phyloP scores from a whole-genome alignment of 2,113 vertebrate genomes.

The Ovis aries region DNA sequence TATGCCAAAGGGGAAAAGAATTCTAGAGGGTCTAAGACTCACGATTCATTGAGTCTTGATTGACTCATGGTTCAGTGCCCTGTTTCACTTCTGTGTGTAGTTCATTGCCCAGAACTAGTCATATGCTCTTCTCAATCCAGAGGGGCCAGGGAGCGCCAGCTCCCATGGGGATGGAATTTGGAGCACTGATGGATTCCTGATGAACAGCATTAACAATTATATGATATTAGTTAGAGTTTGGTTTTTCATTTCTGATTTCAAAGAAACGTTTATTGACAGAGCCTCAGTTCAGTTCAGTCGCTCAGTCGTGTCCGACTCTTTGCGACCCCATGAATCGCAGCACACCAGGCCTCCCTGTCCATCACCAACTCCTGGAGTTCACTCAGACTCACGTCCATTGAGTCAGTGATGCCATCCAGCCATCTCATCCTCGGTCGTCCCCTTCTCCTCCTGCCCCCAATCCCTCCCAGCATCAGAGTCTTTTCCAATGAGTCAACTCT shows the following conservation, averaged over 20 bases:
- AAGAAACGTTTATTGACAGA: background rate
- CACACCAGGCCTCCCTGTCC: no score
- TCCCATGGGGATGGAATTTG: accelerated
- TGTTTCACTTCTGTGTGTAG: accelerated
- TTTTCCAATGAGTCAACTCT: no score
- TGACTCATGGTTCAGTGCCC: background rate
- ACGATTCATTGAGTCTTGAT: no score
- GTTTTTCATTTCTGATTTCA: background rate
- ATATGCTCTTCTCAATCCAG: background rate
- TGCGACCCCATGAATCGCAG: no score
- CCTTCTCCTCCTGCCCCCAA: no score
- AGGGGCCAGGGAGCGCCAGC: background rate
- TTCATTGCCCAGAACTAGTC: background rate
- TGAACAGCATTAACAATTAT: accelerated
- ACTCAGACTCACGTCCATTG: accelerated
- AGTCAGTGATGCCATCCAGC: no score
- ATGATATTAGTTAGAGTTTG: accelerated
- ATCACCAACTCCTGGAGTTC: no score
- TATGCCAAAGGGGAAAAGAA: background rate
- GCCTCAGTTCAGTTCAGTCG: no score
- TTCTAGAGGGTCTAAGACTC: background rate
- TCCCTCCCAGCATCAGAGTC: no score
- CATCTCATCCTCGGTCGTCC: no score
- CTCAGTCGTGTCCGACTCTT: no score
- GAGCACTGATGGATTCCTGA: background rate